Evolutionary conservation across 2,888 invertebrate species (phyloP), one percentile per base, ranked within the genome.

Genomic region (Ophion obscuratus): DNA sequence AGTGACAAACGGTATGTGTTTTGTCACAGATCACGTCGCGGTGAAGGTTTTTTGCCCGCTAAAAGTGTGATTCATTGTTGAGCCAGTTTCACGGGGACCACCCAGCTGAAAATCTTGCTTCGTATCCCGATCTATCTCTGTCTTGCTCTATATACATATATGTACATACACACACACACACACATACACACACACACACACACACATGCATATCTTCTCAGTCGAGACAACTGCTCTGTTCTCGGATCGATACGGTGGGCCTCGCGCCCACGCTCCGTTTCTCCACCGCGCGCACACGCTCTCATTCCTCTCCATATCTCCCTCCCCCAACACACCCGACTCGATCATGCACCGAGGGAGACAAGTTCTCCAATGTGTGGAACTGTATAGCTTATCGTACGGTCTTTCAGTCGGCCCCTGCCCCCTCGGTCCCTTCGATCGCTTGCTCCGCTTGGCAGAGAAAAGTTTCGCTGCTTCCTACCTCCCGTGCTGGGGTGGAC

Each of bases 11-110:
- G 20, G 61, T 24, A 20, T 47, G 47, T 53, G 17, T 53, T 68
- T 82, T 90, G 92, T 91, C 91, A 88, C 87, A 67, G 78, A 59
- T 61, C 57, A 31, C n/a, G 57, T 14, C 24, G 61, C n/a, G 68
- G 64, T 40, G 57, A 31, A 64, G 85, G 87, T 88, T 89, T 89
- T 92, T 91, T 68, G 47, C 20, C 88, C 88, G 88, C 83, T 87
- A 80, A 86, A 86, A 86, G 83, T 90, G 92, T 92, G 92, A 92
- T 93, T 92, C 92, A 93, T 93, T 92, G 90, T 90, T 88, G 90
- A 90, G 88, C 87, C 86, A 83, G 87, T 89, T 89, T 89, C 87
- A 84, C 75, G 61, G 87, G 86, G 93, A 93, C 93, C 93, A 93
- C 93, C 93, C 92, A 92, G 91, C 81, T 40, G 73, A 88, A 90